These are phyloP conservation scores for Dromius quadrimaculatus DNA, from an alignment of 2,888 invertebrate genomes.

Conservation along the genomic window DNA sequence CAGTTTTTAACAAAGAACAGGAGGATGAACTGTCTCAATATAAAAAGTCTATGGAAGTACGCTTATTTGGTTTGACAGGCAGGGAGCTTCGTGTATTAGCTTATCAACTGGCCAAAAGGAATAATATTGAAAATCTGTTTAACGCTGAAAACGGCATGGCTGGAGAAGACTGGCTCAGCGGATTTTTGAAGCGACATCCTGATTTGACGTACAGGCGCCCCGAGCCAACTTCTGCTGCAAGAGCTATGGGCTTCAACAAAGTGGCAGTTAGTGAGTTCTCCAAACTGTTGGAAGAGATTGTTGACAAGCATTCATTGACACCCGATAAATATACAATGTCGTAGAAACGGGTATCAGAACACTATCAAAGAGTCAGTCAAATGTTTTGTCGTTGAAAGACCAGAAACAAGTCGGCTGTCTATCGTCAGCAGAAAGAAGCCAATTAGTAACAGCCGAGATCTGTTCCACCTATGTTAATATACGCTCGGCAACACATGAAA, in stretches of 20 bases:
- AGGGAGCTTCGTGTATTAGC: conserved; percentile 56
- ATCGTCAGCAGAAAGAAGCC: conserved; percentile 57
- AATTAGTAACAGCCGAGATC: conserved; percentile 56
- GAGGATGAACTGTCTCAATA: conserved; percentile 52
- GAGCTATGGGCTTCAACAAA: conserved; percentile 61
- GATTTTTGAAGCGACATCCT: conserved; percentile 57
- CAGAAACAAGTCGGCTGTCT: conserved; percentile 56
- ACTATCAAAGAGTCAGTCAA: conserved; percentile 57
- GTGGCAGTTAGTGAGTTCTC: conserved; percentile 56
- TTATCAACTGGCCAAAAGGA: conserved; percentile 57
- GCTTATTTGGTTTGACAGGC: conserved; percentile 55
- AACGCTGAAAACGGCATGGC: conserved; percentile 58
- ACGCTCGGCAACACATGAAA: conserved; percentile 58
- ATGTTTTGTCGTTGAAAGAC: conserved; percentile 56
- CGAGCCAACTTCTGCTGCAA: conserved; percentile 57
- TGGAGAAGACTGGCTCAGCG: conserved; percentile 59
- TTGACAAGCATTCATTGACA: conserved; percentile 57
- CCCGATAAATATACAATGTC: conserved; percentile 57
- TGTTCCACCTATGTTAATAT: conserved; percentile 58
- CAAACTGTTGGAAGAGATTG: conserved; percentile 55
- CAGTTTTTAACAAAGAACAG: too few relatives aligned
- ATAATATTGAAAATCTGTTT: conserved; percentile 58
- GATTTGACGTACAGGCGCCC: conserved; percentile 55
- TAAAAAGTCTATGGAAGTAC: conserved; percentile 50
- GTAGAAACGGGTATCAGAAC: conserved; percentile 61